Percentiles rank a stretch among this genome's conserved stretches.
These are phyloP conservation scores for Polyommatus iphigenia DNA, from an alignment of 2,888 invertebrate genomes.

Conservation along the genomic window DNA sequence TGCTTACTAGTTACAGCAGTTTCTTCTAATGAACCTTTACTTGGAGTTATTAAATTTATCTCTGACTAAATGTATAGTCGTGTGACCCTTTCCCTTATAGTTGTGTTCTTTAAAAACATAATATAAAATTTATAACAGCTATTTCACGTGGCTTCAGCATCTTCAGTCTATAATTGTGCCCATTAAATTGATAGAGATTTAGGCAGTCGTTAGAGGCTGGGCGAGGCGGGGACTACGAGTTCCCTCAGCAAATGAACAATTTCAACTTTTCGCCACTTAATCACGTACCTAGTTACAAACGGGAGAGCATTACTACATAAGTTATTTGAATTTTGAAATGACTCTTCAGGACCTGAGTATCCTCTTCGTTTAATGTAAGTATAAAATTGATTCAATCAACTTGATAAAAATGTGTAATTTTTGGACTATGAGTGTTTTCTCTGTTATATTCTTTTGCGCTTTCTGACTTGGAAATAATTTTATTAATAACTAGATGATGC, in stretches of 20 bases:
- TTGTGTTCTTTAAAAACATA: background rate
- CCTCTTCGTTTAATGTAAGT: background rate
- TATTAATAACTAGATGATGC: no score
- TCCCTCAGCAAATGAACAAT: constrained; percentile 33
- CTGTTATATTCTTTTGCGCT: no score
- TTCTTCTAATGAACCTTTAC: no score
- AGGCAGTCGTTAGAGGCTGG: constrained; percentile 29
- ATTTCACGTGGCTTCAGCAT: background rate
- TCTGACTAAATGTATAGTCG: background rate
- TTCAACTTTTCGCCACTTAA: constrained; percentile 16
- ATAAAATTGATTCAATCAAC: background rate
- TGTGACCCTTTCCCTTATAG: background rate
- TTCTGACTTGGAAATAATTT: no score
- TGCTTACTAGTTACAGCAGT: no score
- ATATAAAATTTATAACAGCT: background rate
- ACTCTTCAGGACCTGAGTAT: background rate
- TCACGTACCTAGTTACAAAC: constrained; percentile 28
- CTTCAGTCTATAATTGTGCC: background rate
- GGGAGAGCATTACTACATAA: constrained; percentile 2
- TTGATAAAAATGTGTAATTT: background rate
- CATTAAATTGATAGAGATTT: constrained; percentile 27
- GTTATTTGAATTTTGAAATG: background rate
- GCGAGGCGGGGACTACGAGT: constrained; percentile 52
- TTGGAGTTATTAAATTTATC: no score
- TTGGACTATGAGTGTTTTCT: background rate